Evolutionary conservation across 2,888 invertebrate genomes (phyloP).

Genomic region (Xestia sexstrigata): DNA sequence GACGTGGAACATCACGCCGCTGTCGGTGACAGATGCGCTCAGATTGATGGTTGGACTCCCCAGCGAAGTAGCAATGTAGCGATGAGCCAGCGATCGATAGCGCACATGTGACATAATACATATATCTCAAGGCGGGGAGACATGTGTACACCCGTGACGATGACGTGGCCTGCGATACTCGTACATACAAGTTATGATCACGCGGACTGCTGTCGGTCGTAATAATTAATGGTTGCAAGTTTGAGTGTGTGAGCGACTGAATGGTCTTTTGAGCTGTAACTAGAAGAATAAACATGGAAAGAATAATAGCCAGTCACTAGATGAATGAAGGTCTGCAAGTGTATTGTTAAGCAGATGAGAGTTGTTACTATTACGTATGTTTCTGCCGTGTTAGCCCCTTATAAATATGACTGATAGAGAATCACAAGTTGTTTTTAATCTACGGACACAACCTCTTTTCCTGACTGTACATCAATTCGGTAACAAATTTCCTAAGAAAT

Average conservation of each 20-base stretch:
- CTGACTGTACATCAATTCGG: not conserved
- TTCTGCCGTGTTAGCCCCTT: no score
- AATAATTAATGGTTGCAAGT: not conserved
- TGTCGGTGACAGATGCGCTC: constrained; percentile 1
- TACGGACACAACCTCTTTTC: not conserved
- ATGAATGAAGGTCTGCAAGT: not conserved
- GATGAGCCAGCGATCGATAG: constrained; percentile 35
- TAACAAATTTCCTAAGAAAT: not conserved
- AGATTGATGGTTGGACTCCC: constrained; percentile 33
- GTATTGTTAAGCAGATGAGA: not conserved
- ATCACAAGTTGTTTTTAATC: not conserved
- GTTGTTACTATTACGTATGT: not conserved
- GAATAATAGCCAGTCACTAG: not conserved
- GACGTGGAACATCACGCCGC: not conserved
- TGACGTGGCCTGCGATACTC: no score
- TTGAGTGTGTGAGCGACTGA: not conserved
- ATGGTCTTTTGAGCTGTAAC: not conserved
- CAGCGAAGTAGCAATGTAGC: not conserved
- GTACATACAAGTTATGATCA: not conserved
- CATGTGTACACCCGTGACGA: not conserved
- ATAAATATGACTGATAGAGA: no score
- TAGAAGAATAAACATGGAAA: not conserved
- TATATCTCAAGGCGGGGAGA: not conserved
- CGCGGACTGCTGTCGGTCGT: not conserved
- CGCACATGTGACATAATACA: constrained; percentile 6